Conservation (phyloP, 2,797 vertebrate genomes). For the Crax fasciolata region DNA sequence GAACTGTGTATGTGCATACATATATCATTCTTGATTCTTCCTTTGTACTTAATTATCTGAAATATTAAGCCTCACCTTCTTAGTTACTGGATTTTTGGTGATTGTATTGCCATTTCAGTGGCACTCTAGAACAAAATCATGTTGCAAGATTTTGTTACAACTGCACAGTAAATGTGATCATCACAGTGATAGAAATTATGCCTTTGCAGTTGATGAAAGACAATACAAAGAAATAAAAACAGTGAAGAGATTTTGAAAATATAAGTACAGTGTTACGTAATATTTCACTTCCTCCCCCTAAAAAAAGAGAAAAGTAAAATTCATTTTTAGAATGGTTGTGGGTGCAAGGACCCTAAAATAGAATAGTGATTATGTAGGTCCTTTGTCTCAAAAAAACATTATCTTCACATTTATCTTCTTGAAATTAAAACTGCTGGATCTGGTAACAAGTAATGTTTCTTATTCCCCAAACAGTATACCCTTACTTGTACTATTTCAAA, state of each 20-base stretch:
- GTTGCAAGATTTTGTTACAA: not conserved
- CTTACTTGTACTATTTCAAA: not conserved
- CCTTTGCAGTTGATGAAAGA: not conserved
- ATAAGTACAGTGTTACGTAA: not conserved
- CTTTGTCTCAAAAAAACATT: not conserved
- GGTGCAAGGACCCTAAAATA: not conserved
- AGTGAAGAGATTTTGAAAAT: not conserved
- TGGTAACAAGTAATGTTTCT: not conserved
- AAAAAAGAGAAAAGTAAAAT: not conserved
- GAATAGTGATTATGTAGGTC: not conserved
- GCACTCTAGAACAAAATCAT: not conserved
- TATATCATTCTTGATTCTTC: not conserved
- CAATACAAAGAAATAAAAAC: not conserved
- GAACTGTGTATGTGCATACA: not conserved
- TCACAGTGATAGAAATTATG: not conserved
- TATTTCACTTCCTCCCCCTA: not conserved
- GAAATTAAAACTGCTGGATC: not conserved
- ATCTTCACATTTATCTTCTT: constrained; percentile 9
- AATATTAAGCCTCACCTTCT: not conserved
- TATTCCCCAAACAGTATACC: not conserved
- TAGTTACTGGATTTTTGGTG: not conserved
- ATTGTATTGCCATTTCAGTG: not conserved
- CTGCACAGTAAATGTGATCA: not conserved
- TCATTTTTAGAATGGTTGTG: not conserved
- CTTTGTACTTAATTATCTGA: not conserved